Evolutionary conservation across 2,113 vertebrate genomes (phyloP), one percentile per base, ranked within the genome.

Genomic region (Lepus americanus): DNA sequence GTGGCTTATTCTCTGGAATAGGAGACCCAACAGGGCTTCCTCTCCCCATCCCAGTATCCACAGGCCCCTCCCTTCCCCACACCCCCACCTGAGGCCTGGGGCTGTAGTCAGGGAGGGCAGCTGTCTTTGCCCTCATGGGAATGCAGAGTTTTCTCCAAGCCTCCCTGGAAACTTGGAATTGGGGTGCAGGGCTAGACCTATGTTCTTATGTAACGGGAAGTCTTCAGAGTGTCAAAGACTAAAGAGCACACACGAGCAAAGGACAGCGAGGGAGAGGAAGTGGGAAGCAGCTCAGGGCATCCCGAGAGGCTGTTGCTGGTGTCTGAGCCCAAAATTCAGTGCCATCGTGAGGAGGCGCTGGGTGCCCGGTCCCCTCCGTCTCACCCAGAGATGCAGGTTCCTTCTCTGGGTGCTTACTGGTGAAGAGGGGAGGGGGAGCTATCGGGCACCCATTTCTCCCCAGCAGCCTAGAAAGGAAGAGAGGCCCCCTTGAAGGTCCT

Each of bases 301-400:
- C 95, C 95, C 95, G 95, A 96, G 95, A 96, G 86, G 97, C 94
- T 94, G 82, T 97, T 97, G 97, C 97, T 97, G 97, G 97, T 97
- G 92, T 97, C 95, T 97, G 80, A 97, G 94, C 96, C 95, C 96
- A 92, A 87, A 88, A 94, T 94, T 92, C 91, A 95, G 2, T 87
- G 78, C 88, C 61, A 90, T 85, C 36, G 20, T 17, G n/a, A 95
- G 77, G 73, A 95, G n/a, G 94, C 93, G 64, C 77, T 79, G 49
- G 67, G 72, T 63, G 81, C 88, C 87, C 44, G 55, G 2, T 70
- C 84, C 61, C 83, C 61, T 70, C 39, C 70, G 61, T 39, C 73
- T 95, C 69, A 90, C 44, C 69, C 53, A 94, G 66, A 78, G 63
- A 89, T 67, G 90, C 87, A 61, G 64, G 61, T 92, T 90, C 55